Percentiles rank a stretch among this genome's conserved stretches.
Conservation (phyloP, 1,140 invertebrate genomes). For the Ridgeia piscesae region DNA sequence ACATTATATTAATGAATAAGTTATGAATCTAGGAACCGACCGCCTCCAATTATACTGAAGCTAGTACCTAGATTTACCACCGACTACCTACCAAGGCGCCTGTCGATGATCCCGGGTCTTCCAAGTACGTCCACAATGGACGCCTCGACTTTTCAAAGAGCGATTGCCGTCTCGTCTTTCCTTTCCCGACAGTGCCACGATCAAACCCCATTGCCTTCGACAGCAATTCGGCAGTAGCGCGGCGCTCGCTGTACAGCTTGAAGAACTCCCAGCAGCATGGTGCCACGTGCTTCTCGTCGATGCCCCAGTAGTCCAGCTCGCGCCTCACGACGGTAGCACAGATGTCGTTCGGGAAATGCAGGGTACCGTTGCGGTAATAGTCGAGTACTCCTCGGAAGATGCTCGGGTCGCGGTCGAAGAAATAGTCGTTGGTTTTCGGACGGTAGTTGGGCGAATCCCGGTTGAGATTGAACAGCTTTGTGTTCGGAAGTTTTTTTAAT, state of each 20-base stretch:
- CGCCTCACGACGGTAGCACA: not conserved
- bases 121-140: not conserved
- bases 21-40: too few relatives aligned
- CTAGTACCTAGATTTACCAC: not conserved
- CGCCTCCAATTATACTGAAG: not conserved
- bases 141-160: not conserved
- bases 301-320: not conserved
- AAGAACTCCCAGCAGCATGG: not conserved
- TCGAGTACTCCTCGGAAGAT: conserved; percentile 98
- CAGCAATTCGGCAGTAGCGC: not conserved
- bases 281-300: not conserved
- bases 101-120: not conserved
- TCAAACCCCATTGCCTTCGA: not conserved
- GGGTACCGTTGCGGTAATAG: conserved; percentile 97
- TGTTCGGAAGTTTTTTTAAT: conserved; percentile 98
- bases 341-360: conserved; percentile 87
- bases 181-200: too few relatives aligned
- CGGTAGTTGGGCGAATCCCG: conserved; percentile 99
- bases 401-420: conserved; percentile 99
- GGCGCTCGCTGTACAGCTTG: not conserved
- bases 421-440: conserved; percentile 96
- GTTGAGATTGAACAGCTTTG: conserved; percentile 86
- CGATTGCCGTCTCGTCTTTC: not conserved
- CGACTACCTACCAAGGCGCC: not conserved
- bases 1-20: too few relatives aligned